A percentile compares a stretch with the other conserved stretches of the same genome.
Conservation (phyloP, 2,797 vertebrate species). For the Tapera naevia region DNA sequence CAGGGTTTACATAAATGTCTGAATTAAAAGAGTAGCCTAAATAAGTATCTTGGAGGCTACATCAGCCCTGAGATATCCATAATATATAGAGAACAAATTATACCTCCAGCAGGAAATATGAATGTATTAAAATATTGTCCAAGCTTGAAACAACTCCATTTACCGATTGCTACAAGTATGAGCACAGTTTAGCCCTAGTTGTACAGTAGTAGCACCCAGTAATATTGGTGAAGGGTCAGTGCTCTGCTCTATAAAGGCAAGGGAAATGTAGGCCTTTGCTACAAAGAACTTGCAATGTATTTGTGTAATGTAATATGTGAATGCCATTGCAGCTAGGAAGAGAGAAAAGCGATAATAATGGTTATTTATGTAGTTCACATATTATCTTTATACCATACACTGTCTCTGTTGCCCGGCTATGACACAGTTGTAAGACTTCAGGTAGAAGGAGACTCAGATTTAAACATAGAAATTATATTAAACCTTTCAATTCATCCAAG, state of each 20-base stretch:
- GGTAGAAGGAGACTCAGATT: neutral
- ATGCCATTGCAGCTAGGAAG: neutral
- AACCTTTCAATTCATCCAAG: neutral
- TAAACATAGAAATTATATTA: neutral
- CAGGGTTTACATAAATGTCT: neutral
- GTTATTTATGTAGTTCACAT: neutral
- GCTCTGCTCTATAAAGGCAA: neutral
- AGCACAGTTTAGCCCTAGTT: neutral
- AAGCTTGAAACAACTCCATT: neutral
- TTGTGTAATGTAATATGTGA: neutral
- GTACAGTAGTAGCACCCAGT: neutral
- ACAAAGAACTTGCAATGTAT: neutral
- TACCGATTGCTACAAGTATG: neutral
- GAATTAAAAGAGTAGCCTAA: neutral
- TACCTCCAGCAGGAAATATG: neutral
- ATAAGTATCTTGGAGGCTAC: neutral
- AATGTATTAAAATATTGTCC: neutral
- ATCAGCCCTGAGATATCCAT: neutral
- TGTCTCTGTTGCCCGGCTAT: neutral
- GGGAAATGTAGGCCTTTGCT: neutral
- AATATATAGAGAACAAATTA: neutral
- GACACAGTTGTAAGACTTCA: neutral
- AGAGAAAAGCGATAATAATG: neutral
- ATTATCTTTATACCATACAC: neutral
- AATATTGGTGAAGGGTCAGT: neutral